A percentile compares a stretch with the other conserved stretches of the same genome.
These are phyloP conservation scores for Dasypogon diadema DNA, from an alignment of 2,888 invertebrate genomes.

Conservation along the genomic window DNA sequence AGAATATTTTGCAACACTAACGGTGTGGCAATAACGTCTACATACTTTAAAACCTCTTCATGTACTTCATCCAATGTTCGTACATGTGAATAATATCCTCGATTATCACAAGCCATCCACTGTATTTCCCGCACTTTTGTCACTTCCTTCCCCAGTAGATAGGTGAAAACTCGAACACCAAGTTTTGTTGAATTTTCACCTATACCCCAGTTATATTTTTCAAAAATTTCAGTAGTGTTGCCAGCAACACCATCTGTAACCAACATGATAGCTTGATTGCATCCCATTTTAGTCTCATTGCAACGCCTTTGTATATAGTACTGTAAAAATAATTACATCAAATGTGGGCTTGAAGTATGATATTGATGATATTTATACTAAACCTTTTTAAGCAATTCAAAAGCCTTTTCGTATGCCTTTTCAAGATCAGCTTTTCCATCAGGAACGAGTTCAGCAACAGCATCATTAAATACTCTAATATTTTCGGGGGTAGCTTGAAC, in stretches of 20 bases:
- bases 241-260: constrained; percentile 95
- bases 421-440: constrained; percentile 88
- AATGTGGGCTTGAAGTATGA: background rate
- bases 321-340: constrained; percentile 58
- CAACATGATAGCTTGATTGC: constrained; percentile 97
- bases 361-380: constrained; percentile 60
- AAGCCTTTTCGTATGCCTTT: constrained; percentile 84
- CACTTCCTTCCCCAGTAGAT: constrained; percentile 93
- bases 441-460: constrained; percentile 73
- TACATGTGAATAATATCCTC: constrained; percentile 95
- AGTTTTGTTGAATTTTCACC: constrained; percentile 75
- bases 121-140: constrained; percentile 89
- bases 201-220: constrained; percentile 81
- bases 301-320: constrained; percentile 72
- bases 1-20: constrained; percentile 79
- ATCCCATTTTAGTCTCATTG: constrained; percentile 73
- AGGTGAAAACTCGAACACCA: constrained; percentile 94
- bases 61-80: constrained; percentile 95
- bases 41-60: constrained; percentile 95
- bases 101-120: constrained; percentile 95
- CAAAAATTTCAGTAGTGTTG: constrained; percentile 87
- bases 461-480: constrained; percentile 78
- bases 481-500: constrained; percentile 93
- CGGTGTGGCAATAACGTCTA: constrained; percentile 91
- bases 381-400: constrained; percentile 82